phyloP scores from a whole-genome alignment of 2,888 invertebrate genomes.

The Limenitis camilla region DNA sequence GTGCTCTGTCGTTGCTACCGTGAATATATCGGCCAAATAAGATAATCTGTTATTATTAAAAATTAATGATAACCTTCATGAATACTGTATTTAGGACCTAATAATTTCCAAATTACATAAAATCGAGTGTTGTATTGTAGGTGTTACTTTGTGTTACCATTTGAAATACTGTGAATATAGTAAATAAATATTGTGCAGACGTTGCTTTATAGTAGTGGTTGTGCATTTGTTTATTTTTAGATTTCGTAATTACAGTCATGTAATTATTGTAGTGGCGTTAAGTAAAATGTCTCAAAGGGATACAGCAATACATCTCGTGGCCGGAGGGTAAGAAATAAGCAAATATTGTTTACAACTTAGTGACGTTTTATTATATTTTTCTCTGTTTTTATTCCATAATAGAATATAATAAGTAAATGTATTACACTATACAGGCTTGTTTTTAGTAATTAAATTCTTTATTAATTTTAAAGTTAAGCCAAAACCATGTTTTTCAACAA shows the following conservation, averaged over 20 bases:
- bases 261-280: slow-evolving; percentile 62
- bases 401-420: no score
- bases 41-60: neutral
- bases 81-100: neutral
- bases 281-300: slow-evolving; percentile 83
- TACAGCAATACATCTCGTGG: slow-evolving; percentile 93
- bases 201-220: slow-evolving; percentile 44
- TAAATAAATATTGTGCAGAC: slow-evolving; percentile 24
- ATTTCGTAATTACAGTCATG: slow-evolving; percentile 69
- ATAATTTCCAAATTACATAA: neutral
- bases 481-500: no score
- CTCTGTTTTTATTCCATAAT: neutral
- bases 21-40: neutral
- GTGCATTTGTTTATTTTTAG: slow-evolving; percentile 75
- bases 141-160: neutral
- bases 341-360: neutral
- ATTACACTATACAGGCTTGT: no score
- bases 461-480: no score
- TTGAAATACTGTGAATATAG: slow-evolving; percentile 5
- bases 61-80: slow-evolving; percentile 1
- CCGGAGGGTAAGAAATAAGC: slow-evolving; percentile 86
- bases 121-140: neutral
- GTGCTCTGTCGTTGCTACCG: slow-evolving; percentile 3
- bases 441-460: no score
- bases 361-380: neutral